phyloP scores from a whole-genome alignment of 2,888 invertebrate species.

The Holacanthella duospinosa region DNA sequence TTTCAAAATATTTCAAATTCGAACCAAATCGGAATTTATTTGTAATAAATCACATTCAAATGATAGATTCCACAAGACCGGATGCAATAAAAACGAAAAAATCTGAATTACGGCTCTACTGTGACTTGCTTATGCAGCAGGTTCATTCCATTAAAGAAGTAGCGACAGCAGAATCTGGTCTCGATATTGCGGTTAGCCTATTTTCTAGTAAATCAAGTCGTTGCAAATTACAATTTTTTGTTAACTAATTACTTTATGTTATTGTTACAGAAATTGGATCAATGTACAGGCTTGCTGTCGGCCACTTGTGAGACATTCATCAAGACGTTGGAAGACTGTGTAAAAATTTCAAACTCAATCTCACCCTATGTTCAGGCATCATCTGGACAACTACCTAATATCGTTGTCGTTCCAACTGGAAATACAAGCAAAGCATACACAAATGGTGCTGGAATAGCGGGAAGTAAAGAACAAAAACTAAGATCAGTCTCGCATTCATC shows the following conservation, averaged over 20 bases:
- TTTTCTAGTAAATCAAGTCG: slow-evolving; percentile 3
- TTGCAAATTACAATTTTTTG: not conserved
- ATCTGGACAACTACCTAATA: slow-evolving; percentile 18
- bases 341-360: slow-evolving; percentile 45
- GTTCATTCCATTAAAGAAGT: slow-evolving; percentile 63
- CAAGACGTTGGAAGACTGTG: slow-evolving; percentile 67
- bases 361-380: slow-evolving; percentile 19
- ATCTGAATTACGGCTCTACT: slow-evolving; percentile 65
- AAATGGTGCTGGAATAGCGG: not conserved
- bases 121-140: slow-evolving; percentile 74
- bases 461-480: not conserved
- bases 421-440: slow-evolving; percentile 12
- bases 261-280: slow-evolving; percentile 54
- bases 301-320: slow-evolving; percentile 77
- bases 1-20: too few species aligned
- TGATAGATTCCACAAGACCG: slow-evolving; percentile 22
- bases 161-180: slow-evolving; percentile 48
- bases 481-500: not conserved
- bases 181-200: slow-evolving; percentile 50
- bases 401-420: slow-evolving; percentile 14
- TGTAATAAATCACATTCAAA: too few species aligned
- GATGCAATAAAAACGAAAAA: slow-evolving; percentile 57
- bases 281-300: slow-evolving; percentile 59
- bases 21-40: too few species aligned
- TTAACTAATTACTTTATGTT: too few species aligned